Base-by-base conservation (phyloP, 2,113 vertebrate species). In the Hippocampus mohnikei region DNA sequence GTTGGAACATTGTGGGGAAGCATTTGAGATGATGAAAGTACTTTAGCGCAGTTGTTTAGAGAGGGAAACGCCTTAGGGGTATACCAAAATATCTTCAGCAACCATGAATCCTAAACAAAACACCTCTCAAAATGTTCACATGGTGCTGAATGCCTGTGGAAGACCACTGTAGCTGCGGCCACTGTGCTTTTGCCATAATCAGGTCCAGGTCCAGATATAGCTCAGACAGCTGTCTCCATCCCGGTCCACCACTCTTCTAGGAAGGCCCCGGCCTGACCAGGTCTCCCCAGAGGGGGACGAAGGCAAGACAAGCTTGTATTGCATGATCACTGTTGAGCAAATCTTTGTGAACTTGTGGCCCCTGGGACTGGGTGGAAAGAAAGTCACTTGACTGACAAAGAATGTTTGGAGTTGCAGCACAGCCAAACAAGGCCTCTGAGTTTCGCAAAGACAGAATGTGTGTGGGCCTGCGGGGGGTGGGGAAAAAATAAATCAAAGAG, bases 311-410 rank as follows among this genome's bases (percentile, higher is more conserved):
- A 69, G 42, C 21, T 75, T 76, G 70, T 44, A 23, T 69, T 70
- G 41, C 1, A 55, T 44, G 65, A 73, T 81, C 70, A 67, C 33
- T 53, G 74, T 79, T 80, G 81, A 73, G 10, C 74, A 12, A 67
- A 79, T 23, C 52, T 82, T 75, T 73, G 69, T 76, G 84, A 79
- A 76, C 65, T 73, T 82, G 67, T 72, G 70, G 77, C 69, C 85
- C 73, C 60, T 72, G 85, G 81, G 77, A 86, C 71, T 63, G 62
- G 68, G 64, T 40, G 68, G 83, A 80, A 78, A 84, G 84, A 89
- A 86, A 84, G 62, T 60, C 76, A 73, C 70, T 85, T 87, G 89
- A 89, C 87, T 85, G 80, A 68, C 55, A 20, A 85, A 80, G 89
- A 91, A 90, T 90, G 86, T 82, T 88, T 84, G 77, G 70, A 67